Base-by-base conservation (phyloP, 2,888 invertebrate species). In the Neoscelio sp. region DNA sequence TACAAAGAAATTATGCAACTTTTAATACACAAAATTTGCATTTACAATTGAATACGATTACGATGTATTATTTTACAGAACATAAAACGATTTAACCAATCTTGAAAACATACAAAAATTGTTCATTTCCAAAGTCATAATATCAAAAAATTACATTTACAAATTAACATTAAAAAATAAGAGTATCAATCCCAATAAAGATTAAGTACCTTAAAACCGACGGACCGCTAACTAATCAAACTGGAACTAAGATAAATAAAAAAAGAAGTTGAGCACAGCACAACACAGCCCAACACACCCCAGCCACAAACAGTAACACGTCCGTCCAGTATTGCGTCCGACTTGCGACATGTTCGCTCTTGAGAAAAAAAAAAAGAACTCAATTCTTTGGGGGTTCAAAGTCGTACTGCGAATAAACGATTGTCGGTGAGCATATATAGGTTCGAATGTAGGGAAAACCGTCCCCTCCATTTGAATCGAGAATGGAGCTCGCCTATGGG, bases 331-430 rank as follows among this genome's bases (percentile, higher is more conserved):
- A 48, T 62, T 10, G 23, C 48, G 35, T 6, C 23, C 2, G 33
- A 33, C 5, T 3, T 58, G 28, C 18, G 54, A 12, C 74, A 75
- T 75, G 23, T 44, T 67, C 35, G 4, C 12, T 18, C n/a, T n/a
- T n/a, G n/a, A n/a, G n/a, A n/a, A 62, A 54, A 2, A 26, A 52
- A 50, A 50, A 2, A 12, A 44, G 17, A 44, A 73, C 64, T 79
- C 77, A 74, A 79, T 80, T 75, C 79, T 73, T 60, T 48, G 60
- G 86, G 84, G 86, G 86, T 87, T 88, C 87, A 83, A 85, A 83
- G 86, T 85, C 83, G 85, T 83, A 90, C 89, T 90, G 89, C 85
- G 87, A 85, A 87, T 84, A 82, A 84, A 83, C 83, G 84, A 85
- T 86, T 82, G 85, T 86, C 83, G 79, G 77, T 83, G 84, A 82